Conservation (phyloP, 2,888 invertebrate species). For the Harmothoe impar region DNA sequence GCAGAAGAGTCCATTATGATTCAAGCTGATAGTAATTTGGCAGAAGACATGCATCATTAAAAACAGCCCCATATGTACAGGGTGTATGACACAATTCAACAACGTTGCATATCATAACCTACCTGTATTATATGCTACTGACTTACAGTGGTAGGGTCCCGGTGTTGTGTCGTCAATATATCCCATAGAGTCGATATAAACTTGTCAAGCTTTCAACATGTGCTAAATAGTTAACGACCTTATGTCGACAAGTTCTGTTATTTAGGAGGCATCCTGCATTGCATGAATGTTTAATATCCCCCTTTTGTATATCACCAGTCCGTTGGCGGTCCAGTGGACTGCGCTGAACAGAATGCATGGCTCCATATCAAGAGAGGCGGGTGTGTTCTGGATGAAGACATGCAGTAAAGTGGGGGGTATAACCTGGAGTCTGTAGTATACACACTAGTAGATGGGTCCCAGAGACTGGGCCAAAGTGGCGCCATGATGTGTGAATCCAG, state of each 20-base stretch:
- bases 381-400: too few species aligned
- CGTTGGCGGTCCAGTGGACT: background rate
- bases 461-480: background rate
- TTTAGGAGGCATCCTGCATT: background rate
- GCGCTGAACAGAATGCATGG: background rate
- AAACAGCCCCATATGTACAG: background rate
- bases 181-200: background rate
- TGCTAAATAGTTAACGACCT: background rate
- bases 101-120: background rate
- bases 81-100: background rate
- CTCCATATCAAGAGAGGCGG: too few species aligned
- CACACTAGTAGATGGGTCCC: background rate
- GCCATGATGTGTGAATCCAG: background rate
- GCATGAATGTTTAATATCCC: background rate
- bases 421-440: too few species aligned
- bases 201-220: background rate
- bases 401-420: too few species aligned
- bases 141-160: background rate
- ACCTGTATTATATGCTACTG: background rate
- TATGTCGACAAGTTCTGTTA: constrained; percentile 1
- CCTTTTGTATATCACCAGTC: background rate
- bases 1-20: too few species aligned
- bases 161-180: background rate
- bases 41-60: too few species aligned
- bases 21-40: too few species aligned